These are phyloP conservation scores for Melieria omissa DNA, from an alignment of 2,888 invertebrate genomes.

Conservation along the genomic window DNA sequence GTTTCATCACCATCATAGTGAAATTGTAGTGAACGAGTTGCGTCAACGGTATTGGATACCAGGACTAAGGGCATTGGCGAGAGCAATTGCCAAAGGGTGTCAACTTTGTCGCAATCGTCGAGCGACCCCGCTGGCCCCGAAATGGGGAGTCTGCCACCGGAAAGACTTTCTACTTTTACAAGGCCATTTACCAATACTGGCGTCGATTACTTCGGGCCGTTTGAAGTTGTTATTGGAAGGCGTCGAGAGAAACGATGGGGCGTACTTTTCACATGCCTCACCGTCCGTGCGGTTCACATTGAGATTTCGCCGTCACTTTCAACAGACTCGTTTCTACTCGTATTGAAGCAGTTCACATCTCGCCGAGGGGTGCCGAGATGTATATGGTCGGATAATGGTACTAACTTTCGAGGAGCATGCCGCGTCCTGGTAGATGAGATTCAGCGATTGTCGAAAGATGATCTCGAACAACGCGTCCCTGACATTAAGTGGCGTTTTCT, in stretches of 20 bases:
- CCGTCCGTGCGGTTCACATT: constrained; percentile 29
- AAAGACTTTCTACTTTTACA: background rate
- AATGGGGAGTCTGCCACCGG: background rate
- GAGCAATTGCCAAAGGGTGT: background rate
- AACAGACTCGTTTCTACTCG: constrained; percentile 37
- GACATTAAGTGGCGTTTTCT: constrained; percentile 35
- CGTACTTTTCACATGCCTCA: constrained; percentile 5
- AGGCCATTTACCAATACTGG: background rate
- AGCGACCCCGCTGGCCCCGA: background rate
- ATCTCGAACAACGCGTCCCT: background rate
- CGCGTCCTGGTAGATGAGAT: constrained; percentile 13
- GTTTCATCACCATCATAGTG: constrained; percentile 6
- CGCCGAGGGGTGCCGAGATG: constrained; percentile 33
- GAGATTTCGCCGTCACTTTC: constrained; percentile 33
- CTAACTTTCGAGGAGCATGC: constrained; percentile 1
- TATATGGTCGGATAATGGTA: constrained; percentile 12
- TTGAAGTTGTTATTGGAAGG: background rate
- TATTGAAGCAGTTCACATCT: constrained; percentile 31
- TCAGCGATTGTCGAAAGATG: background rate
- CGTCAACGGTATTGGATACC: background rate
- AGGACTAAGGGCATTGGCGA: background rate
- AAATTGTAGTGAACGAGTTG: constrained; percentile 3
- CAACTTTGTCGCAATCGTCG: background rate
- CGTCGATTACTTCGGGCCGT: constrained; percentile 2
- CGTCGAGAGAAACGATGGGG: background rate